Base-by-base conservation (phyloP, 1,140 invertebrate species). In the Pseudomyrmex sp. region DNA sequence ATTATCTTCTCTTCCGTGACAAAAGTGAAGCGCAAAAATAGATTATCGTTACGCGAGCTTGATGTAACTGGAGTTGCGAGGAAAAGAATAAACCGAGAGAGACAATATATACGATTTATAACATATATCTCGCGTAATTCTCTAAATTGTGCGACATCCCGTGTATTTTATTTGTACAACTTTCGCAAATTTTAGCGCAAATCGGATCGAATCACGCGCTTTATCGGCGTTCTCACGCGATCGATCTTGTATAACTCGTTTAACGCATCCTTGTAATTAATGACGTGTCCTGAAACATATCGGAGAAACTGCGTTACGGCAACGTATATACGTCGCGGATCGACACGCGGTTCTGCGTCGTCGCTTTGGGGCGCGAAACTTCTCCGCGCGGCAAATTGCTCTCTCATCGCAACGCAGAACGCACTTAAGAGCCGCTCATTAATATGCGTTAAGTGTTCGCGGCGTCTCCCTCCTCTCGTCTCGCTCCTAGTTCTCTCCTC, bases 391-490 rank as follows among this genome's bases (percentile, higher is more conserved):
- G 79, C 83, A 83, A 87, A 90, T 89, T 87, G 76, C 65, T 87
- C 87, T 89, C 85, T 85, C 80, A 59, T 52, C 72, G 59, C 70
- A 76, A 89, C 82, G 79, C 65, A 76, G 79, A 89, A 88, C 83
- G 84, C 86, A 72, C 85, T 90, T 89, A 87, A 85, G 83, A 88
- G 87, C 83, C 87, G 76, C 88, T 91, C 86, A 88, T 92, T 92
- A 91, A 92, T 89, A 92, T 92, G 91, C 91, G 89, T 87, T 88
- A 90, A 90, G 89, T 92, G 91, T 88, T 74, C 85, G 84, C 84
- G 85, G 87, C 80, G 90, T 91, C 91, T 89, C 74, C 86, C 84
- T 70, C 85, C 79, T 84, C 88, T 79, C 76, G 82, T 86, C 86
- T 82, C 85, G 82, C 76, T 70, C 88, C 77, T 84, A 73, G 69